Evolutionary conservation across 2,888 invertebrate genomes (phyloP).

Genomic region (Rhagophthalmus giganteus): DNA sequence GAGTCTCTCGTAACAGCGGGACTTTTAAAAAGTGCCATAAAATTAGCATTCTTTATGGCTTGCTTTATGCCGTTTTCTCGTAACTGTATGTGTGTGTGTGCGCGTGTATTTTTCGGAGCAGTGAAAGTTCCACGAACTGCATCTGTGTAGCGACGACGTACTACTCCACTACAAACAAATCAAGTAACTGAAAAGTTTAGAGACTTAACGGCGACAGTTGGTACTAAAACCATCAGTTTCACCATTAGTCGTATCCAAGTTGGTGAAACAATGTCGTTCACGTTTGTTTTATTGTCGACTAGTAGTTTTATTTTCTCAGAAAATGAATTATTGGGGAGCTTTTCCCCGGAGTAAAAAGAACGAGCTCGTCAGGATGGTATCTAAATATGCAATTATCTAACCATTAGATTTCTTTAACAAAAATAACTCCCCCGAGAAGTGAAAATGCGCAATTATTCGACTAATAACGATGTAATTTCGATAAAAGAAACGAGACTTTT

Average conservation of each 20-base stretch:
- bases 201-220: slow-evolving; percentile 43
- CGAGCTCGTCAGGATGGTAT: too few species aligned
- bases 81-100: slow-evolving; percentile 19
- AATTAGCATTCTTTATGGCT: slow-evolving; percentile 37
- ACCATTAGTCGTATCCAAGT: slow-evolving; percentile 38
- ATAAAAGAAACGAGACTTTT: too few species aligned
- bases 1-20: slow-evolving; percentile 5
- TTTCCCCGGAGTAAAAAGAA: too few species aligned
- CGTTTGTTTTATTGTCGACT: slow-evolving; percentile 35
- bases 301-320: slow-evolving; percentile 16
- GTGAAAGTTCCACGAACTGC: slow-evolving; percentile 32
- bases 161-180: slow-evolving; percentile 40
- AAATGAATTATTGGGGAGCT: slow-evolving; percentile 13
- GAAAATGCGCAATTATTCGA: too few species aligned
- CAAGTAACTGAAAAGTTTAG: slow-evolving; percentile 43
- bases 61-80: slow-evolving; percentile 24
- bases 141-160: slow-evolving; percentile 32
- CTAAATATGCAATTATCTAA: too few species aligned
- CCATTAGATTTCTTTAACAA: too few species aligned
- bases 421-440: too few species aligned
- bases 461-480: too few species aligned
- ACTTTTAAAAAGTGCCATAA: slow-evolving; percentile 21
- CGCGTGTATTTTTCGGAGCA: slow-evolving; percentile 11
- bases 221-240: slow-evolving; percentile 40
- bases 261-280: slow-evolving; percentile 36